Evolutionary conservation across 2,888 invertebrate genomes (phyloP).

Genomic region (Autographa gamma): DNA sequence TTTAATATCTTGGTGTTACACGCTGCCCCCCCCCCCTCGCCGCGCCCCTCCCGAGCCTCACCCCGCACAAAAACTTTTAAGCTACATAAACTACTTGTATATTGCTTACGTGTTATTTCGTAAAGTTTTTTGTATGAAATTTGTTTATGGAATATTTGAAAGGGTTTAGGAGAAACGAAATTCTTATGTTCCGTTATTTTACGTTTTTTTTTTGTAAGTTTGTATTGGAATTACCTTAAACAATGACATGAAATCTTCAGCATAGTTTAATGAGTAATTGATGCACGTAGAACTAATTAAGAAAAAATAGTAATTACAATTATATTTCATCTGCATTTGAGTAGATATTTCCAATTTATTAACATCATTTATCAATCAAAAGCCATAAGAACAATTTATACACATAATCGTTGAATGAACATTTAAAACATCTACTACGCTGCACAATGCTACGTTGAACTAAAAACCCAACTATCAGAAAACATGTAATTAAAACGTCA

Average conservation of each 20-base stretch:
- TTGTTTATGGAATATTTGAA: conserved; percentile 15
- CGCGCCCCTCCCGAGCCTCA: conserved; percentile 50
- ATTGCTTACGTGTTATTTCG: conserved; percentile 39
- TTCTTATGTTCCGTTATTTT: not conserved
- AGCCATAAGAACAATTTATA: not conserved
- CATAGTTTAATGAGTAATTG: too few relatives aligned
- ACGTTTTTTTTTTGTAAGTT: not conserved
- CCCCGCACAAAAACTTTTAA: conserved; percentile 79
- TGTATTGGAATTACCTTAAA: too few relatives aligned
- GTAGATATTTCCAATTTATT: too few relatives aligned
- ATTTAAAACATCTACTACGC: not conserved
- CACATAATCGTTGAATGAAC: too few relatives aligned
- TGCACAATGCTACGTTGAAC: not conserved
- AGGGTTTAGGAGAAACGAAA: not conserved
- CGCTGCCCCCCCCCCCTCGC: conserved; percentile 48
- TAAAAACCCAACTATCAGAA: not conserved
- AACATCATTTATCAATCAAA: too few relatives aligned
- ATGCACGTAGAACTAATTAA: too few relatives aligned
- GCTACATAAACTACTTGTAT: conserved; percentile 70
- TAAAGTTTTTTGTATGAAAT: conserved; percentile 4
- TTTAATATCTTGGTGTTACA: conserved; percentile 81
- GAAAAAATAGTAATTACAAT: too few relatives aligned
- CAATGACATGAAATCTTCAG: too few relatives aligned
- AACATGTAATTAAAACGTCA: conserved; percentile 48
- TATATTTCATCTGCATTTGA: too few relatives aligned